Percentiles rank a stretch among this genome's conserved stretches.
These are phyloP conservation scores for Coracopsis vasa DNA, from an alignment of 2,113 vertebrate genomes.

Conservation along the genomic window DNA sequence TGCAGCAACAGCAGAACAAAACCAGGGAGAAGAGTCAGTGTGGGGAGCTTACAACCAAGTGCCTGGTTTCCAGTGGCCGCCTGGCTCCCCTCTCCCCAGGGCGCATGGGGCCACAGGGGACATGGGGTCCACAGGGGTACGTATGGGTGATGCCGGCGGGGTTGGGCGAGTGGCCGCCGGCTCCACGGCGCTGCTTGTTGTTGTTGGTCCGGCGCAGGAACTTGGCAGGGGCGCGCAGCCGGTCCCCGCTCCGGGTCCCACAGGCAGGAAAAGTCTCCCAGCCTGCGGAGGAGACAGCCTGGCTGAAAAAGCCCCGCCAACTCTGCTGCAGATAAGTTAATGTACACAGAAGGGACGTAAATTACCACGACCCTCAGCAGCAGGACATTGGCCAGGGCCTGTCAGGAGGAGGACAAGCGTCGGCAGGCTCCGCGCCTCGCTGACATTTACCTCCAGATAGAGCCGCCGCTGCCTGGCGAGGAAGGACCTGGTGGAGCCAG, in stretches of 20 bases:
- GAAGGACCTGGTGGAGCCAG: conserved; percentile 84
- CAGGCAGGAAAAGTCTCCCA: conserved; percentile 90
- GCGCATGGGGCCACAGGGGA: rapidly evolving
- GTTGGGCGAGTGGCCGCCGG: conserved; percentile 72
- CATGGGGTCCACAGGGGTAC: background rate
- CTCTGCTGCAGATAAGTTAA: conserved; percentile 98
- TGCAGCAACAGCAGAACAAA: conserved; percentile 34
- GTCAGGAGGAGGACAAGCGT: conserved; percentile 91
- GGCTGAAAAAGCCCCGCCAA: conserved; percentile 92
- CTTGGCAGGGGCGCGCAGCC: conserved; percentile 79
- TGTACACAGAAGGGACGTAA: conserved; percentile 92
- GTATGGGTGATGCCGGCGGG: conserved; percentile 69
- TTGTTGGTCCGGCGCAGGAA: conserved; percentile 81
- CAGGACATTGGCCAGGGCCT: conserved; percentile 99
- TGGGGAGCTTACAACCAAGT: background rate
- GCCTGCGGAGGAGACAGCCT: conserved; percentile 93
- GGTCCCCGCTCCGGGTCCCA: conserved; percentile 78
- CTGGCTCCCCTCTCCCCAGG: background rate
- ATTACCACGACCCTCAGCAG: conserved; percentile 94
- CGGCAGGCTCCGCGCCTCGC: conserved; percentile 79
- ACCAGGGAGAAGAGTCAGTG: background rate
- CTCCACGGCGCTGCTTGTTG: conserved; percentile 78
- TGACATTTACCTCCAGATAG: conserved; percentile 73
- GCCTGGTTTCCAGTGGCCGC: background rate
- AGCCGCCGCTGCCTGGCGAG: conserved; percentile 68